Evolutionary conservation across 2,113 vertebrate genomes (phyloP).

Genomic region (Diphyllodes magnificus): DNA sequence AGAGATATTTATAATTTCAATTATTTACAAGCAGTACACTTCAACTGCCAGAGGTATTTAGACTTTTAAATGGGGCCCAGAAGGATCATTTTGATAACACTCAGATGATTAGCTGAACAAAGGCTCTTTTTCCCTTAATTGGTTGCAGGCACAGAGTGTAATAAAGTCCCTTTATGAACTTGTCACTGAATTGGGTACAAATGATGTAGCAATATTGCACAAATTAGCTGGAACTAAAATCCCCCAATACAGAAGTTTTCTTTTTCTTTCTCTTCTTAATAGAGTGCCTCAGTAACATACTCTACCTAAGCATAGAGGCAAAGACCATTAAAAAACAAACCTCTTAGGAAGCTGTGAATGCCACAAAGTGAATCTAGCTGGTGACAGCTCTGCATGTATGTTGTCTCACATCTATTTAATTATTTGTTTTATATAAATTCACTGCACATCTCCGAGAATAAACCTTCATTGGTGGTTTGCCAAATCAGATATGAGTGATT

Average conservation of each 20-base stretch:
- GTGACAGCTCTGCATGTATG: background rate
- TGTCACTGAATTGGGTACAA: conserved; percentile 16
- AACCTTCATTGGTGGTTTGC: background rate
- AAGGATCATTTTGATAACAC: conserved; percentile 44
- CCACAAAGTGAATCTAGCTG: background rate
- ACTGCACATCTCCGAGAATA: background rate
- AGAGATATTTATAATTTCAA: conserved; percentile 28
- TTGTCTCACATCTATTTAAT: background rate
- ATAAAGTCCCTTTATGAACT: conserved; percentile 11
- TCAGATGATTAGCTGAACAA: conserved; percentile 19
- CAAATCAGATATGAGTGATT: background rate
- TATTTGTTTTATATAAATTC: background rate
- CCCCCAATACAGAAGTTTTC: background rate
- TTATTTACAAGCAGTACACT: conserved; percentile 19
- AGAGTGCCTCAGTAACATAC: background rate
- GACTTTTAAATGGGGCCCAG: background rate
- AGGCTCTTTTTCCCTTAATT: conserved; percentile 16
- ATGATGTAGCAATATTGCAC: background rate
- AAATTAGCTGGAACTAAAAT: background rate
- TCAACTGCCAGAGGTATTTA: conserved; percentile 34
- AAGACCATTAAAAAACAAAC: background rate
- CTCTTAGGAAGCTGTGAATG: background rate
- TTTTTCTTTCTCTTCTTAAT: background rate
- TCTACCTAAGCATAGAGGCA: background rate
- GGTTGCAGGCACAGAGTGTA: background rate